A percentile compares a stretch with the other conserved stretches of the same genome.
phyloP scores from a whole-genome alignment of 2,888 invertebrate species.

The Myopa tessellatipennis region DNA sequence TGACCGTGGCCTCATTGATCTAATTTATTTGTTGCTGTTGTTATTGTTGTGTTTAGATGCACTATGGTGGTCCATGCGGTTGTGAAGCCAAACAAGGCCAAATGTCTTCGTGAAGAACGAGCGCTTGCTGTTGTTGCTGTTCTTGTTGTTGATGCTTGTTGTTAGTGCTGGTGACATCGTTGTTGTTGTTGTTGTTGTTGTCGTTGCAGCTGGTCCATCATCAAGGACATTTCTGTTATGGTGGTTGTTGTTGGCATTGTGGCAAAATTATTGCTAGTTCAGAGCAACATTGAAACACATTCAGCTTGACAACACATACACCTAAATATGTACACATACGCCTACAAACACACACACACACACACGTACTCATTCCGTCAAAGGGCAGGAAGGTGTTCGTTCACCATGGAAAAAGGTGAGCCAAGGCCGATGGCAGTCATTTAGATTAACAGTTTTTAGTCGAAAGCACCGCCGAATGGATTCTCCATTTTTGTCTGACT shows the following conservation, averaged over 20 bases:
- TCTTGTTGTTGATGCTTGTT: neutral
- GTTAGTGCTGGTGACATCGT: neutral
- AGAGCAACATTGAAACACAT: conserved; percentile 12
- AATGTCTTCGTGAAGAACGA: conserved; percentile 16
- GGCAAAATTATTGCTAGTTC: conserved; percentile 16
- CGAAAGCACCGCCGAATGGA: neutral
- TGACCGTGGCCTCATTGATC: conserved; percentile 36
- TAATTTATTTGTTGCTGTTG: conserved; percentile 32
- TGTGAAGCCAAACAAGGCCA: conserved; percentile 43
- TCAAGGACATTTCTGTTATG: conserved; percentile 29
- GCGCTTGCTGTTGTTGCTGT: neutral
- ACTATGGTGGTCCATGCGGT: conserved; percentile 41
- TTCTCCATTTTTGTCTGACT: conserved; percentile 23
- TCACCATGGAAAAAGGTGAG: conserved; percentile 22
- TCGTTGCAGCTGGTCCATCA: conserved; percentile 33
- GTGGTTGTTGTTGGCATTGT: conserved; percentile 52
- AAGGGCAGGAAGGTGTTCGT: neutral
- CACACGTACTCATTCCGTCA: neutral
- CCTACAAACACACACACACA: conserved; percentile 28
- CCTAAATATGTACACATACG: neutral
- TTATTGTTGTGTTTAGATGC: conserved; percentile 37
- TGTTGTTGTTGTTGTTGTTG: conserved; percentile 18
- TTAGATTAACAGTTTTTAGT: neutral
- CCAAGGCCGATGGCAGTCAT: conserved; percentile 6
- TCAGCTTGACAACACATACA: neutral